Percentiles rank a stretch among this genome's conserved stretches.
phyloP scores from a whole-genome alignment of 2,888 invertebrate species.

The Meiosimyza decipiens region DNA sequence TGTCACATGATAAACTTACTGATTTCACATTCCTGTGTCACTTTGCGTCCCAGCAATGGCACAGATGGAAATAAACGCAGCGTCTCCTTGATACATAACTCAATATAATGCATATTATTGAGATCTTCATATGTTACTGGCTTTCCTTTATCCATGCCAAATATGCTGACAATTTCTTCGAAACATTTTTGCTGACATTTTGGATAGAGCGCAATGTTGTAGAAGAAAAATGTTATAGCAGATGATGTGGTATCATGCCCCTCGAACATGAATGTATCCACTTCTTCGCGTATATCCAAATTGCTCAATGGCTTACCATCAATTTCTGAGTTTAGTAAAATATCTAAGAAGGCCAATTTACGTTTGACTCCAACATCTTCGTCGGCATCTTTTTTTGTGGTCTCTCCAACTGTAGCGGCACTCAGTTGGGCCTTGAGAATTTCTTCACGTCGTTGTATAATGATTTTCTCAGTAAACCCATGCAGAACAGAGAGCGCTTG shows the following conservation, averaged over 20 bases:
- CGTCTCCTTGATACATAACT: conserved; percentile 65
- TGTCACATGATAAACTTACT: conserved; percentile 51
- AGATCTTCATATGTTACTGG: conserved; percentile 60
- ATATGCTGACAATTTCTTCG: conserved; percentile 66
- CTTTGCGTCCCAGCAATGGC: conserved; percentile 61
- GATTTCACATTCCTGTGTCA: conserved; percentile 61
- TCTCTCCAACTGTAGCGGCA: neutral
- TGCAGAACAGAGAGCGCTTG: conserved; percentile 68
- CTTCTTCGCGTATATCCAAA: conserved; percentile 75
- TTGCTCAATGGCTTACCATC: conserved; percentile 72
- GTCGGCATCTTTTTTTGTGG: neutral
- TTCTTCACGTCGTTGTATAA: conserved; percentile 67
- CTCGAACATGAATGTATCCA: conserved; percentile 81
- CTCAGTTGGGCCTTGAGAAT: conserved; percentile 50
- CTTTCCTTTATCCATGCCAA: conserved; percentile 60
- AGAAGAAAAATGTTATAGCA: conserved; percentile 69
- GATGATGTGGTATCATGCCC: conserved; percentile 70
- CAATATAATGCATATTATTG: conserved; percentile 61
- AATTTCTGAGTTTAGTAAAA: conserved; percentile 72
- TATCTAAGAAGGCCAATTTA: conserved; percentile 76
- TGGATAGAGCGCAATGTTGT: conserved; percentile 67
- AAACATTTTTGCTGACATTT: conserved; percentile 68
- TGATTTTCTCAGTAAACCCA: conserved; percentile 70
- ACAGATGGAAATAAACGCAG: conserved; percentile 64
- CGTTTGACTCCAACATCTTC: conserved; percentile 70